Evolutionary conservation across 2,888 invertebrate species (phyloP), one percentile per base, ranked within the genome.

Genomic region (Phasia obesa): DNA sequence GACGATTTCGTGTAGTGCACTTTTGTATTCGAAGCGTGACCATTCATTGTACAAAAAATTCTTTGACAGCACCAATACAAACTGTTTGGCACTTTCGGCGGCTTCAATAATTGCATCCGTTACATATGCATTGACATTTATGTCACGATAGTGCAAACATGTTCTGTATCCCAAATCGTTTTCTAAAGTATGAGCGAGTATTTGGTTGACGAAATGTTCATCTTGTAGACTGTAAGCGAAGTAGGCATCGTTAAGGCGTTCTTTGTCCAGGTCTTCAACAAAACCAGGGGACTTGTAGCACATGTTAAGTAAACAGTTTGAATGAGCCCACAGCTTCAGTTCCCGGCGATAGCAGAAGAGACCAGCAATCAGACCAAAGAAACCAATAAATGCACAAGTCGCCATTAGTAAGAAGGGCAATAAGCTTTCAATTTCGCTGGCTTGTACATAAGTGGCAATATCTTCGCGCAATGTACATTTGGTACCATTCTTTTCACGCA

Each of bases 41-140:
- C 98, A 99, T 92, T 98, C 98, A 92, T 97, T 97, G 92, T 97
- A 96, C 84, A 98, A 93, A 92, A 98, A 99, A 92, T 97, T 97
- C 91, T 96, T 96, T 19, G 98, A 97, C 79, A 99, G 92, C 81
- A 98, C 96, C 86, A 98, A 94, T 82, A 99, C 95, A 51, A 97
- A 97, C 87, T 97, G 94, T 86, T 97, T 95, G 60, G 97, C 97
- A 70, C 96, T 95, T 90, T 98, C 97, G 23, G 98, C 97, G 1
- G 98, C 97, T 90, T 97, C 96, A 86, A 97, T 95, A 78, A 99
- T 96, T 62, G 98, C 97, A 90, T 98, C 98, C 15, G 97, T 96
- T 19, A 98, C 96, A 91, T 96, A 97, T 70, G 96, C 94, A 84
- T 96, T 96, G 57, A 96, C 95, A 89, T 97, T 97, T 87, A 97